A percentile compares a stretch with the other conserved stretches of the same genome.
phyloP scores from a whole-genome alignment of 2,113 vertebrate genomes.

The Neopipo cinnamomea region DNA sequence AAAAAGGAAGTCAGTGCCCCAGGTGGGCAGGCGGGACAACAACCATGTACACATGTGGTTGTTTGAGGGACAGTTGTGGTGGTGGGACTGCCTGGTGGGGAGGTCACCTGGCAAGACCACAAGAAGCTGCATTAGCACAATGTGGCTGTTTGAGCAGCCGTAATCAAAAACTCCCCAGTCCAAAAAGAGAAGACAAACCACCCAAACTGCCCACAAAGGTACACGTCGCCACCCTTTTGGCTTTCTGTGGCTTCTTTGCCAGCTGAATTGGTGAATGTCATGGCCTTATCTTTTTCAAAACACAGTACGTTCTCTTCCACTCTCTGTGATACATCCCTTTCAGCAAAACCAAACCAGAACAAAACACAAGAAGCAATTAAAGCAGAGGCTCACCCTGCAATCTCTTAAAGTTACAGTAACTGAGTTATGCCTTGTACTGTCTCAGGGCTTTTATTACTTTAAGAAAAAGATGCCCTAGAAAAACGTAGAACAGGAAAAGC shows the following conservation, averaged over 20 bases:
- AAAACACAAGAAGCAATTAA: neutral
- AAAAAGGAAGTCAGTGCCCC: constrained; percentile 42
- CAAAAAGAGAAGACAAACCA: constrained; percentile 24
- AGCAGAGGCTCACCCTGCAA: neutral
- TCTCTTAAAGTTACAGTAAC: constrained; percentile 32
- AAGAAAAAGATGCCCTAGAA: neutral
- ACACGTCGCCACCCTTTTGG: neutral
- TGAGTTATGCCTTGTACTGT: neutral
- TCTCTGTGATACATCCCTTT: constrained; percentile 22
- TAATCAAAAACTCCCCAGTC: neutral
- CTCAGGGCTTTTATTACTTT: neutral
- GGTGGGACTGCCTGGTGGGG: constrained; percentile 26
- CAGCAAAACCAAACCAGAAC: constrained; percentile 37
- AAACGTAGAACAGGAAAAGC: neutral
- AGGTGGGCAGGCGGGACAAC: constrained; percentile 24
- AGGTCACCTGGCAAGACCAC: constrained; percentile 65
- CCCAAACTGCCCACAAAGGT: constrained; percentile 31
- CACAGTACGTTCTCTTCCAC: constrained; percentile 28
- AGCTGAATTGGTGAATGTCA: constrained; percentile 42
- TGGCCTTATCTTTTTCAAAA: constrained; percentile 43
- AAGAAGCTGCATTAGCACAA: constrained; percentile 64
- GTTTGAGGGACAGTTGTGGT: constrained; percentile 41
- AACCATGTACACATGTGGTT: neutral
- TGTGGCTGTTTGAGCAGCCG: constrained; percentile 25
- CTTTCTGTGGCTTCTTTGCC: constrained; percentile 13